A percentile compares a stretch with the other conserved stretches of the same genome.
Conservation (phyloP, 2,888 invertebrate genomes). For the Temnothorax rugatulus region DNA sequence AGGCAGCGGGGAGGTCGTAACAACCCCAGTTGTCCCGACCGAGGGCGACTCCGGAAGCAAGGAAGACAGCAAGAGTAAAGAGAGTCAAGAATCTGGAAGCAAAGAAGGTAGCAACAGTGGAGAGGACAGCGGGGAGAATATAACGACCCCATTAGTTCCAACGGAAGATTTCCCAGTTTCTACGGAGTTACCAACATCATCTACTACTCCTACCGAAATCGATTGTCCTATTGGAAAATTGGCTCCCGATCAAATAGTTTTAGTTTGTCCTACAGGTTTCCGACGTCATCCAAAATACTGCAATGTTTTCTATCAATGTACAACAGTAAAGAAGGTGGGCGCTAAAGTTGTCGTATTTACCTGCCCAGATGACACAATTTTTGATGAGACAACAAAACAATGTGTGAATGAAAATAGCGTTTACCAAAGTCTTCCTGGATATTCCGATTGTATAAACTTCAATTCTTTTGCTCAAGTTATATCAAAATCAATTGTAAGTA, state of each 20-base stretch:
- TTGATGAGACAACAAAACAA: conserved; percentile 90
- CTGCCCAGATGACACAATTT: conserved; percentile 92
- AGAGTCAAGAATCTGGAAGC: no score
- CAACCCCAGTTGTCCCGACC: no score
- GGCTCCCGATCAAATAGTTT: conserved; percentile 90
- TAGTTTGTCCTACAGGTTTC: conserved; percentile 94
- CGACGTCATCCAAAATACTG: conserved; percentile 88
- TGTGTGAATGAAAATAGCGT: conserved; percentile 87
- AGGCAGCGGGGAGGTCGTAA: no score
- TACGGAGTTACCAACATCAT: neutral
- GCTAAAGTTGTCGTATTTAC: conserved; percentile 90
- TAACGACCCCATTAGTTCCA: no score
- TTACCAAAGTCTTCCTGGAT: neutral
- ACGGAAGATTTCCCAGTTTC: neutral
- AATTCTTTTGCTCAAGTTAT: neutral
- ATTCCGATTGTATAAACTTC: neutral
- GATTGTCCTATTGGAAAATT: conserved; percentile 82
- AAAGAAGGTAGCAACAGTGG: no score
- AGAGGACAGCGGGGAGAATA: no score
- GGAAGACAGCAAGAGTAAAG: no score
- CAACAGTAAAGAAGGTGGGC: conserved; percentile 89
- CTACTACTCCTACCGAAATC: conserved; percentile 23
- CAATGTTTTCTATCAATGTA: conserved; percentile 93
- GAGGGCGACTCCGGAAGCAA: no score
- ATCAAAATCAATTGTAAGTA: conserved; percentile 18